Evolutionary conservation across 37 sponge, comb jelly and placozoan genomes (phyloP), one percentile per base, ranked within the genome.

Genomic region (Spongilla lacustris): DNA sequence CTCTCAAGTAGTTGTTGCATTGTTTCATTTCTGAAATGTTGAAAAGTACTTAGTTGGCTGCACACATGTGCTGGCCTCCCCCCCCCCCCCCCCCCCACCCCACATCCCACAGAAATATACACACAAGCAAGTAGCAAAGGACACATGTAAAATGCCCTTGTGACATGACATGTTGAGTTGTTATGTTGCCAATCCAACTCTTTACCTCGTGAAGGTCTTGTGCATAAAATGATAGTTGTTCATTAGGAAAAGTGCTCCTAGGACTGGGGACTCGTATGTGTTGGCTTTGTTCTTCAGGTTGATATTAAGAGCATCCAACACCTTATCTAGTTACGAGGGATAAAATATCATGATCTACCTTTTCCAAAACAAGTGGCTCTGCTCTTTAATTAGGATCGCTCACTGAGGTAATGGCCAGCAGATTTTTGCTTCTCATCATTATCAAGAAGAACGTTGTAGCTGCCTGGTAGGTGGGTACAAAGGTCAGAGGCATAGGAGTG

Each of bases 171-270:
- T n/a, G n/a, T n/a, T n/a, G n/a, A n/a, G n/a, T n/a, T n/a, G n/a
- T n/a, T n/a, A n/a, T n/a, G n/a, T n/a, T n/a, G n/a, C n/a, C n/a
- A n/a, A n/a, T n/a, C n/a, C n/a, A n/a, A 46, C 46, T 46, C 2
- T 73, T 38, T 68, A 96, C 97, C 92, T 83, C 4, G 87, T 90
- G 41, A 94, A 92, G 21, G 94, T 90, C 36, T 89, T 82, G 28
- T 85, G 94, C 23, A 98, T 89, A 81, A 92, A 96, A 50, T 89
- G 94, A 77, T 88, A 96, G 81, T 98, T 98, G 82, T 98, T 98
- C 67, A 98, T 79, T 2, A 96, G 86, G 75, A 98, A 98, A 17
- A 98, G 17, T 38, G 86, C 86, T 66, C 79, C 78, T 37, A 98
- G 82, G 12, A 76, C 74, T 69, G 89, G 84, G 25, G 83, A 86